These are phyloP conservation scores for Bos taurus DNA, from an alignment of 2,113 vertebrate species.

Conservation along the genomic window ARS-UCD2.0 NC_037339.1:69457001-69457500, in stretches of 20 bases:
- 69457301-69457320: neutral
- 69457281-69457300: conserved; percentile 36
- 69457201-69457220: neutral
- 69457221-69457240: neutral
- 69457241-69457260: conserved; percentile 23
- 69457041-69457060: neutral
- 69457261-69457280: neutral
- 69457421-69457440: neutral
- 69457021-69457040: neutral
- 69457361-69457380: neutral
- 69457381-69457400: neutral
- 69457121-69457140: neutral
- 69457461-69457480: neutral
- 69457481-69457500: neutral
- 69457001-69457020: neutral
- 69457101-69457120: neutral
- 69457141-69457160: neutral
- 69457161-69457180: neutral
- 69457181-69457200: neutral
- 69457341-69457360: neutral
- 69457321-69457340: conserved; percentile 28
- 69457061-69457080: neutral
- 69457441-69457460: neutral
- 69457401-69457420: neutral
- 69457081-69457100: conserved; percentile 23